Conservation (phyloP, 1,140 invertebrate genomes). For the Chionoecetes opilio region DNA sequence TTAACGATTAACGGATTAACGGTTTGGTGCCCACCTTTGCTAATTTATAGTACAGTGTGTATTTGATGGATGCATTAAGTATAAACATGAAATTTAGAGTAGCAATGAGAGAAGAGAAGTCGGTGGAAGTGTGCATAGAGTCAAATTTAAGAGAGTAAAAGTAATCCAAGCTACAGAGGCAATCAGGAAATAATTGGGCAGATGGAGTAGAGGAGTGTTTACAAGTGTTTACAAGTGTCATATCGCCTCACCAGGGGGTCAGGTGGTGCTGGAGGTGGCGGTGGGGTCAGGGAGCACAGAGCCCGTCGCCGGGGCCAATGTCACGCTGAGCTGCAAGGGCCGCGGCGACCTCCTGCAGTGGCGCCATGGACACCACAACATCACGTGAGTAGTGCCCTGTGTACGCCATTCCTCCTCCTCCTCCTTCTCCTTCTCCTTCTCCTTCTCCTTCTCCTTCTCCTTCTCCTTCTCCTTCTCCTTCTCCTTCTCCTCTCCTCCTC, state of each 20-base stretch:
- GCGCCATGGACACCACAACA: slow-evolving; percentile 71
- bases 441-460: background rate
- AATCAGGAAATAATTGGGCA: too few relatives aligned
- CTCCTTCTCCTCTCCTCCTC: background rate
- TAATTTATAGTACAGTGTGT: too few relatives aligned
- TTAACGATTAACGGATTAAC: too few relatives aligned
- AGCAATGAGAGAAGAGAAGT: too few relatives aligned
- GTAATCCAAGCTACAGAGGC: too few relatives aligned
- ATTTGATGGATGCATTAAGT: background rate
- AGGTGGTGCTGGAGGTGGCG: slow-evolving; percentile 9
- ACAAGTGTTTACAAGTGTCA: background rate
- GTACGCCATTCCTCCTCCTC: background rate
- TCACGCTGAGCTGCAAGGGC: slow-evolving; percentile 66
- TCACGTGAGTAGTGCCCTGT: slow-evolving; percentile 56
- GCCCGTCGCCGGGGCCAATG: slow-evolving; percentile 55
- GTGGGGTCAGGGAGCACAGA: slow-evolving; percentile 54
- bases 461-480: background rate
- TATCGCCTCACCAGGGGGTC: slow-evolving; percentile 16
- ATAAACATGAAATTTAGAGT: too few relatives aligned
- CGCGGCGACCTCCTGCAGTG: slow-evolving; percentile 68
- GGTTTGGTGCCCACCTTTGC: too few relatives aligned
- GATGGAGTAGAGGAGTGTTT: too few relatives aligned
- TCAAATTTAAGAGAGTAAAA: too few relatives aligned
- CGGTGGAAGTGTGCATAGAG: too few relatives aligned
- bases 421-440: background rate